Evolutionary conservation across 2,888 invertebrate genomes (phyloP).

Genomic region (Augiades crinisus): DNA sequence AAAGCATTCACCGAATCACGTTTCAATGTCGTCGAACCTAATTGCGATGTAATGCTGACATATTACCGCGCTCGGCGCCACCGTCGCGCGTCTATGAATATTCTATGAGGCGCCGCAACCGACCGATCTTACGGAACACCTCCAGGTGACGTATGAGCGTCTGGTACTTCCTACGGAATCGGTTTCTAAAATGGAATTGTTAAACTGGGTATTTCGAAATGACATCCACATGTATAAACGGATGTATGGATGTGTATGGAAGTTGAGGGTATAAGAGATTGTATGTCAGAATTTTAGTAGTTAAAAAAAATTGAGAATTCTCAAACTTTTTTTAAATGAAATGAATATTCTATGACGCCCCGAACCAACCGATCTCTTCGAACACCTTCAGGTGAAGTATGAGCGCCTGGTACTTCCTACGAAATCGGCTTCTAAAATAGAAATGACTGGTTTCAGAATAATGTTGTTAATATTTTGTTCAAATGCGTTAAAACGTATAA

Average conservation of each 20-base stretch:
- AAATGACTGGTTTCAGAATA: too few relatives aligned
- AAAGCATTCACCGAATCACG: neutral
- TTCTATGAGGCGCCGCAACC: constrained; percentile 32
- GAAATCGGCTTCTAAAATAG: too few relatives aligned
- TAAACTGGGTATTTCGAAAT: too few relatives aligned
- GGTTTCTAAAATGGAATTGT: too few relatives aligned
- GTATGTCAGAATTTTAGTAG: too few relatives aligned
- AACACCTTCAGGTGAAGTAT: constrained; percentile 16
- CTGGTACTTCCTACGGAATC: constrained; percentile 9
- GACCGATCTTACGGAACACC: constrained; percentile 16
- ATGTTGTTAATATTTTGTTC: too few relatives aligned
- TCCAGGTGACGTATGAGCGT: constrained; percentile 14
- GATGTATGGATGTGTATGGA: too few relatives aligned
- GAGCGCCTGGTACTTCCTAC: constrained; percentile 7
- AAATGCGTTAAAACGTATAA: too few relatives aligned
- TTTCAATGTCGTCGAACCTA: constrained; percentile 19
- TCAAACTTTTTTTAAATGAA: too few relatives aligned
- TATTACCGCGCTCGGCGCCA: constrained; percentile 18
- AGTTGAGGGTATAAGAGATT: too few relatives aligned
- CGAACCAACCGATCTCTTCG: constrained; percentile 16
- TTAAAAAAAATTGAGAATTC: too few relatives aligned
- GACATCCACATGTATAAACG: too few relatives aligned
- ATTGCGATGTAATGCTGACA: constrained; percentile 27
- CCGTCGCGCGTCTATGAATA: constrained; percentile 35
- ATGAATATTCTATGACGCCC: constrained; percentile 39